Conservation (phyloP, 2,797 vertebrate genomes). For the Iguana delicatissima region DNA sequence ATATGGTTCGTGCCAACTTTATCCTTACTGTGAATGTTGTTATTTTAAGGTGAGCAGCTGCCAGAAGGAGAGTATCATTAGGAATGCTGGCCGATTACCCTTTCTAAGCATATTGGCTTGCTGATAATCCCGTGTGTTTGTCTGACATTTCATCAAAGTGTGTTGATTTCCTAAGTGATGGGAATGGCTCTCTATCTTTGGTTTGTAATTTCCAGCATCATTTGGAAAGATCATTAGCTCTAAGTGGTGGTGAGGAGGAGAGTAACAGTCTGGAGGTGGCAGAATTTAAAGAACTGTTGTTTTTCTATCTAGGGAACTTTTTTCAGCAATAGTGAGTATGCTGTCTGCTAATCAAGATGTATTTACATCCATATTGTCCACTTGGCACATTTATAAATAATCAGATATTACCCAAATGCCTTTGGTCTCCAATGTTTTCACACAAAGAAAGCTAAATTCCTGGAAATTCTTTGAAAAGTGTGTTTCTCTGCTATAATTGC, state of each 20-base stretch:
- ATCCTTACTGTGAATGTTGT: neutral
- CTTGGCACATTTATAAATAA: neutral
- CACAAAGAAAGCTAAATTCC: neutral
- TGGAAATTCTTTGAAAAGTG: neutral
- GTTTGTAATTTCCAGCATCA: neutral
- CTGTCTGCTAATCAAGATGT: neutral
- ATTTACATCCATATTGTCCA: neutral
- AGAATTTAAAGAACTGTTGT: neutral
- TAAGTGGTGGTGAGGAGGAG: no score
- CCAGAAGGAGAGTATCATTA: neutral
- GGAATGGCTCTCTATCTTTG: neutral
- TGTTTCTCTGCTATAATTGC: constrained; percentile 4
- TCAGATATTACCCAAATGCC: neutral
- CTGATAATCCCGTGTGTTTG: neutral
- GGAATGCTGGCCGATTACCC: neutral
- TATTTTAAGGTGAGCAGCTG: neutral
- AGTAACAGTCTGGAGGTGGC: neutral
- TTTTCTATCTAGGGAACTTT: neutral
- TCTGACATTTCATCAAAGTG: constrained; percentile 4
- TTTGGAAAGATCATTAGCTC: neutral
- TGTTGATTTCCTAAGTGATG: neutral
- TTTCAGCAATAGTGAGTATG: neutral
- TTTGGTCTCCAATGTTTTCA: neutral
- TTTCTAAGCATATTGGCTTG: neutral
- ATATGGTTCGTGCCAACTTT: neutral